phyloP scores from a whole-genome alignment of 2,113 vertebrate genomes.

The Catagonus wagneri region DNA sequence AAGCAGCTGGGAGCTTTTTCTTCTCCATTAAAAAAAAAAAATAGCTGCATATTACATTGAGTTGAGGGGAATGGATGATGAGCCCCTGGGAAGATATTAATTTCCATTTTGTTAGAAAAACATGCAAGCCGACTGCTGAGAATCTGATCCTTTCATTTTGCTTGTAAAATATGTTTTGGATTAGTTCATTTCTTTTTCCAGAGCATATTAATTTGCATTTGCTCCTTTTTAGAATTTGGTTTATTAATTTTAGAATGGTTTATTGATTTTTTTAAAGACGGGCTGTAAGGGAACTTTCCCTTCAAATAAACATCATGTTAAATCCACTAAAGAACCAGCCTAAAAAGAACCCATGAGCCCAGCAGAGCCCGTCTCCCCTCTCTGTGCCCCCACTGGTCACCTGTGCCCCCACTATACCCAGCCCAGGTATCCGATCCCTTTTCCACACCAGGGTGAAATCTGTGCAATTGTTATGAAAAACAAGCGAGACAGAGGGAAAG shows the following conservation, averaged over 20 bases:
- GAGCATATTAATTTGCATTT: slow-evolving; percentile 69
- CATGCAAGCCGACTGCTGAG: slow-evolving; percentile 69
- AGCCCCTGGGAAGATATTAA: slow-evolving; percentile 77
- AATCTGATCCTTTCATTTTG: slow-evolving; percentile 60
- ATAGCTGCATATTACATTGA: slow-evolving; percentile 41
- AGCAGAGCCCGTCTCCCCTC: neutral
- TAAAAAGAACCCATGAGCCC: neutral
- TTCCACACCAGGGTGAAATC: neutral
- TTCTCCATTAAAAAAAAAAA: slow-evolving; percentile 61
- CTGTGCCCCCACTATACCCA: neutral
- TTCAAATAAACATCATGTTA: slow-evolving; percentile 47
- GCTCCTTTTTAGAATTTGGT: slow-evolving; percentile 57
- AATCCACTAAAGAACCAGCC: neutral
- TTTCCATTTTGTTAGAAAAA: slow-evolving; percentile 77
- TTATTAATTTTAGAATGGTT: slow-evolving; percentile 42
- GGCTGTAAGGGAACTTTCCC: neutral
- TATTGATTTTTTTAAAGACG: slow-evolving; percentile 54
- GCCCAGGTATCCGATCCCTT: neutral
- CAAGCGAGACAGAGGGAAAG: neutral
- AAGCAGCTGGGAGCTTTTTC: slow-evolving; percentile 67
- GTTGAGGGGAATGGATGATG: slow-evolving; percentile 36
- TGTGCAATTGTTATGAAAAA: neutral
- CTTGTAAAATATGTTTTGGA: slow-evolving; percentile 61
- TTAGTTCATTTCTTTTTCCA: slow-evolving; percentile 54
- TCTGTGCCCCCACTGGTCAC: neutral